These are phyloP conservation scores for Alviniconcha strummeri DNA, from an alignment of 2,888 invertebrate genomes.

Conservation along the genomic window DNA sequence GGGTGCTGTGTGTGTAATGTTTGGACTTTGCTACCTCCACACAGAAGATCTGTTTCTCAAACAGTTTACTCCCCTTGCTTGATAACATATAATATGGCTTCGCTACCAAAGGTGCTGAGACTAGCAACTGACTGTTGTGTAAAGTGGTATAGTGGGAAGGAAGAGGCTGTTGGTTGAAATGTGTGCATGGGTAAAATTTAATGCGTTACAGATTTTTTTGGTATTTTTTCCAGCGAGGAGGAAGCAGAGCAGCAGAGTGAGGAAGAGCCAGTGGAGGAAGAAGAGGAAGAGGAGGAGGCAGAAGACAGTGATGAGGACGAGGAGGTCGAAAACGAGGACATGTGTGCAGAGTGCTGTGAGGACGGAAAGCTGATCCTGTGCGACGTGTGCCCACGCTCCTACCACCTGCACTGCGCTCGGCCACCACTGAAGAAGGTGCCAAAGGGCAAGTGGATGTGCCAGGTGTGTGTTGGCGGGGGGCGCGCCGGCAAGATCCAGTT, in stretches of 20 bases:
- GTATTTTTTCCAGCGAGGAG: slow-evolving; percentile 37
- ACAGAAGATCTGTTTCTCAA: no score
- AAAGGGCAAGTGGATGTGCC: slow-evolving; percentile 64
- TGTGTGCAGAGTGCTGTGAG: slow-evolving; percentile 60
- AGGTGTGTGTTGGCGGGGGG: slow-evolving; percentile 58
- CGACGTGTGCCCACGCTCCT: slow-evolving; percentile 63
- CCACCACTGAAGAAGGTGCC: slow-evolving; percentile 65
- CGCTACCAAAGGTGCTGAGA: no score
- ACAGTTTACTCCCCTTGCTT: no score
- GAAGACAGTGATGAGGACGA: slow-evolving; percentile 49
- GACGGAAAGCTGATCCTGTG: slow-evolving; percentile 61
- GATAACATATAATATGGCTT: no score
- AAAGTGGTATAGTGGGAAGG: no score
- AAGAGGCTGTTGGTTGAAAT: no score
- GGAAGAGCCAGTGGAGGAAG: slow-evolving; percentile 29
- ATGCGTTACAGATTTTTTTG: no score
- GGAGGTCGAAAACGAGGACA: slow-evolving; percentile 48
- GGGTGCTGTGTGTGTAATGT: no score
- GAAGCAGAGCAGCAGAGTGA: slow-evolving; percentile 34
- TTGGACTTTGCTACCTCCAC: no score
- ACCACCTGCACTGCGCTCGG: slow-evolving; percentile 62
- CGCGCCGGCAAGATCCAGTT: slow-evolving; percentile 53
- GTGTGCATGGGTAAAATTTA: no score
- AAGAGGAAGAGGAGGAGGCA: slow-evolving; percentile 39
- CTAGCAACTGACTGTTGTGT: no score